Conservation (phyloP, 2,888 invertebrate species). For the Nipponacmea schrenckii region DNA sequence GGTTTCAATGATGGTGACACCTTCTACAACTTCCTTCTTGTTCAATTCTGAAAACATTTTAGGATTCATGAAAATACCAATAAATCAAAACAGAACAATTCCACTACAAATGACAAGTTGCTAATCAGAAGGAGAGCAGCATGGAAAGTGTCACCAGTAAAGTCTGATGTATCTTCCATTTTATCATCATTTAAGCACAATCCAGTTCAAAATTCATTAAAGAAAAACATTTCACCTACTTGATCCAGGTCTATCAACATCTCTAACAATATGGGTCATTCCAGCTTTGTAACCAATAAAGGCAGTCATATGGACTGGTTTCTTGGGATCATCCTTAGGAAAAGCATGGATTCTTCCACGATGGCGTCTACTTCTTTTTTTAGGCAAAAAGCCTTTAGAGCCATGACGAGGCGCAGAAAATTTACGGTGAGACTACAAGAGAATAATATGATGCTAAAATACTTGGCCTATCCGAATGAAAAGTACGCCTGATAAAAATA, state of each 20-base stretch:
- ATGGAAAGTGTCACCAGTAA: slow-evolving; percentile 32
- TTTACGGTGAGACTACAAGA: slow-evolving; percentile 95
- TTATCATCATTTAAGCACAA: background rate
- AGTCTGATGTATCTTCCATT: background rate
- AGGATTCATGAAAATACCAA: background rate
- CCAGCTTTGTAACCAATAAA: slow-evolving; percentile 99
- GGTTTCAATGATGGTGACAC: slow-evolving; percentile 96
- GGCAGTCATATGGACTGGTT: slow-evolving; percentile 97
- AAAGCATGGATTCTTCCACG: slow-evolving; percentile 99
- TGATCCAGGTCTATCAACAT: slow-evolving; percentile 98
- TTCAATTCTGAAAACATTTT: slow-evolving; percentile 83
- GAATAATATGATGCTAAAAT: too few relatives aligned
- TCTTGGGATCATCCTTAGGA: slow-evolving; percentile 95
- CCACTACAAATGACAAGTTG: background rate
- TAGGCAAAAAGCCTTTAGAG: slow-evolving; percentile 99
- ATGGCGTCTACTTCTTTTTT: slow-evolving; percentile 94
- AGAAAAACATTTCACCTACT: slow-evolving; percentile 77
- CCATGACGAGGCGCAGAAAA: slow-evolving; percentile 99
- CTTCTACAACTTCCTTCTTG: slow-evolving; percentile 99
- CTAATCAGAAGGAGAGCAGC: slow-evolving; percentile 42
- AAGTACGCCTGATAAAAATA: too few relatives aligned
- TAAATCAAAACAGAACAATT: background rate
- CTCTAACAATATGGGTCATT: slow-evolving; percentile 99
- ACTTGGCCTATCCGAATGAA: too few relatives aligned
- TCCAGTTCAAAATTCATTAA: background rate